These are phyloP conservation scores for Pachymerium ferrugineum DNA, from an alignment of 2,888 invertebrate species.

Conservation along the genomic window DNA sequence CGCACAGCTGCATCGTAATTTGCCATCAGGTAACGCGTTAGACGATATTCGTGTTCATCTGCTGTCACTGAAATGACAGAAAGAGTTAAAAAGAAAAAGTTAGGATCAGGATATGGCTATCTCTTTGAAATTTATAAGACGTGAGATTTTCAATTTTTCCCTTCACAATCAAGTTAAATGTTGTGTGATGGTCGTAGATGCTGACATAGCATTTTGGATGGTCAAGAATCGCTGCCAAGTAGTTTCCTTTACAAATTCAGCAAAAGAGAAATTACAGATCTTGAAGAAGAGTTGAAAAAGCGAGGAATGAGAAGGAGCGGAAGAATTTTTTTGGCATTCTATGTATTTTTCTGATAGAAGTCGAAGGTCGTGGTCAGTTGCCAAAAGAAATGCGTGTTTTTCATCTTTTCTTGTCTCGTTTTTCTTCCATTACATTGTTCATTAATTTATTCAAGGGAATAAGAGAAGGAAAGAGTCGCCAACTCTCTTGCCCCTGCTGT, in stretches of 20 bases:
- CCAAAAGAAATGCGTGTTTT: neutral
- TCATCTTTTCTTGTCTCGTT: neutral
- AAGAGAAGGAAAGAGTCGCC: neutral
- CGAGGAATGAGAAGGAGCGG: neutral
- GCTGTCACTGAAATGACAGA: conserved; percentile 35
- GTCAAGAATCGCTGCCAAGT: neutral
- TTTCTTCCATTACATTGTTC: neutral
- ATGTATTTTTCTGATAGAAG: neutral
- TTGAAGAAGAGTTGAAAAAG: neutral
- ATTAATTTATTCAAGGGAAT: neutral
- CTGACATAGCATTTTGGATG: neutral
- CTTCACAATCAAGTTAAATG: conserved; percentile 15
- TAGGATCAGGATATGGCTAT: no score
- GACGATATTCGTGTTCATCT: conserved; percentile 67
- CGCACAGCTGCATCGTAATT: conserved; percentile 67
- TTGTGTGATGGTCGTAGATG: conserved; percentile 11
- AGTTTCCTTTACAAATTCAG: conserved; percentile 10
- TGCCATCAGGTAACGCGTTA: conserved; percentile 66
- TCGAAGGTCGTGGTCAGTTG: conserved; percentile 15
- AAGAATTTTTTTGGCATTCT: neutral
- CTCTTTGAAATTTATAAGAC: neutral
- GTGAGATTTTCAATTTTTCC: conserved; percentile 5
- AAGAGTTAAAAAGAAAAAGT: neutral
- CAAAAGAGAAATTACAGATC: neutral
- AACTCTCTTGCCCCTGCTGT: neutral